Percentiles rank a stretch among this genome's conserved stretches.
Evolutionary conservation across 2,888 invertebrate species (phyloP).

Genomic region (Cryptosula pallasiana): DNA sequence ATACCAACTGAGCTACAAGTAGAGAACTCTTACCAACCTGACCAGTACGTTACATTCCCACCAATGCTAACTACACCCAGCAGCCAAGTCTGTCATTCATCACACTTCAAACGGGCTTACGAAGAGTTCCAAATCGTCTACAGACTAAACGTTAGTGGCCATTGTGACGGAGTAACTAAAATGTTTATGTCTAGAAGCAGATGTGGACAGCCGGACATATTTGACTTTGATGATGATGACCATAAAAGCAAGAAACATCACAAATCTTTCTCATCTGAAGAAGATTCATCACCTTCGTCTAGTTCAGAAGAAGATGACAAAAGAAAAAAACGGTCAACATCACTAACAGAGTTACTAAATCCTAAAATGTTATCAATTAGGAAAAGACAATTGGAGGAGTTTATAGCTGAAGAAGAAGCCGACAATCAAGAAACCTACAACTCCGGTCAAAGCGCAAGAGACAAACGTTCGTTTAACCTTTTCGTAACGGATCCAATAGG

Average conservation of each 20-base stretch:
- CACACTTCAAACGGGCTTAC: background rate
- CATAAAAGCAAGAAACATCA: background rate
- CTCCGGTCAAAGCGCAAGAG: conserved; percentile 29
- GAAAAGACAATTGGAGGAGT: conserved; percentile 33
- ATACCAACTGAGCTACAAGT: background rate
- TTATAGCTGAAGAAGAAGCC: conserved; percentile 31
- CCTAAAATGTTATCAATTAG: background rate
- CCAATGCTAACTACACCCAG: conserved; percentile 9
- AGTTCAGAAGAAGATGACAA: background rate
- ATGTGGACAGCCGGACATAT: conserved; percentile 18
- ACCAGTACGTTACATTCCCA: conserved; percentile 11
- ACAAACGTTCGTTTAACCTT: conserved; percentile 30
- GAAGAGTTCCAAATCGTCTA: background rate
- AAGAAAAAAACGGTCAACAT: background rate
- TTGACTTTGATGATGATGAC: background rate
- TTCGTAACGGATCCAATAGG: conserved; percentile 30
- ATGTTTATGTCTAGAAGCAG: conserved; percentile 3
- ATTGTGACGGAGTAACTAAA: background rate
- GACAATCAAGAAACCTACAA: conserved; percentile 29
- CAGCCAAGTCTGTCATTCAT: background rate
- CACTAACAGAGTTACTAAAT: background rate
- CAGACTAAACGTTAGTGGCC: conserved; percentile 4
- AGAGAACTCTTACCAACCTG: background rate
- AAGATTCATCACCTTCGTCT: background rate
- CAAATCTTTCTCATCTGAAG: background rate